Conservation (phyloP, 2,888 invertebrate species). For the Oscheius sp. region DNA sequence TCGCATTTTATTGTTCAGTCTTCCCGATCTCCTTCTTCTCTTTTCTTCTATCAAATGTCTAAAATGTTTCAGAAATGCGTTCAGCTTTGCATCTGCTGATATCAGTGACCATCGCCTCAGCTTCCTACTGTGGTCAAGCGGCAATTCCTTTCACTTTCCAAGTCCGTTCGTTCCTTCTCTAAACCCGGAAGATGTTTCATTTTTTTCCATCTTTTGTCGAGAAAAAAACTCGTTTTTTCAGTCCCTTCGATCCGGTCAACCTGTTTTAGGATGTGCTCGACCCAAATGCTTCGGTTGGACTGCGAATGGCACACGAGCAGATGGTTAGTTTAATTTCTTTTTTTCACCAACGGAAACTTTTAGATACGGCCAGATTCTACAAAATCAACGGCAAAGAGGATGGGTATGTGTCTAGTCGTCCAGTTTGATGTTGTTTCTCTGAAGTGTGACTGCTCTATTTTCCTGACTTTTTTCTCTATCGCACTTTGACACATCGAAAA, state of each 20-base stretch:
- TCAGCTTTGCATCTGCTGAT: neutral
- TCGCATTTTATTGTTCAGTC: no score
- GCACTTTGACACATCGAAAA: neutral
- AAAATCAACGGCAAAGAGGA: slow-evolving; percentile 57
- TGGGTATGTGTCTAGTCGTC: slow-evolving; percentile 40
- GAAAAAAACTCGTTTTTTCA: slow-evolving; percentile 10
- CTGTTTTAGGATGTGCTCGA: slow-evolving; percentile 56
- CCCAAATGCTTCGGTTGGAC: slow-evolving; percentile 58
- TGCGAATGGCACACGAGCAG: slow-evolving; percentile 50
- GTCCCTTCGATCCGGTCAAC: slow-evolving; percentile 54
- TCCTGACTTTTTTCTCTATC: no score
- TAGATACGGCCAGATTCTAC: slow-evolving; percentile 57
- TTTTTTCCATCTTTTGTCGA: neutral
- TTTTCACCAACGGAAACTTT: no score
- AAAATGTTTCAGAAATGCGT: neutral
- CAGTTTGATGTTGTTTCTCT: neutral
- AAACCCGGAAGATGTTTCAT: neutral
- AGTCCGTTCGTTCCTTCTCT: slow-evolving; percentile 31
- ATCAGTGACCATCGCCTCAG: slow-evolving; percentile 27
- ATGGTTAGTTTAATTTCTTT: no score
- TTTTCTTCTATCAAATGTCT: neutral
- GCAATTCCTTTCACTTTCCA: slow-evolving; percentile 62
- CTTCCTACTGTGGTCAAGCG: slow-evolving; percentile 59
- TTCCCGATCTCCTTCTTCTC: no score
- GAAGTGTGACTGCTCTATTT: no score